Evolutionary conservation across 2,113 vertebrate species (phyloP).

Genomic region (Vulpes vulpes): DNA sequence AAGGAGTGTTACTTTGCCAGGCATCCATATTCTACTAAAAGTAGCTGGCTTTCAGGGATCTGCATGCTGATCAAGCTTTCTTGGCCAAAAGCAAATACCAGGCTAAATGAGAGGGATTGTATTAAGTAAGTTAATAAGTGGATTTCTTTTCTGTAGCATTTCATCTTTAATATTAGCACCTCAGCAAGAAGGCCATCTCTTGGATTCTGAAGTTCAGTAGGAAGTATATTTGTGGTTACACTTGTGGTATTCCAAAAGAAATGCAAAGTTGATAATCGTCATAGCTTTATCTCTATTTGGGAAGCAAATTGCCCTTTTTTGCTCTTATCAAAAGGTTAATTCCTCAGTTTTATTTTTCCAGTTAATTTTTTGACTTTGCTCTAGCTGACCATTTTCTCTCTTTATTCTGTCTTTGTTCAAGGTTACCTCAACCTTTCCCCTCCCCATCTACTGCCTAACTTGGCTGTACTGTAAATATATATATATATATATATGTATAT

Average conservation of each 20-base stretch:
- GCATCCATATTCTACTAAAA: background rate
- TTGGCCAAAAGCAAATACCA: background rate
- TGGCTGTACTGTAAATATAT: background rate
- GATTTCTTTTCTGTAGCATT: background rate
- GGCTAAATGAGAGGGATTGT: background rate
- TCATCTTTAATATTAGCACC: conserved; percentile 21
- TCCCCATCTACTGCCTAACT: background rate
- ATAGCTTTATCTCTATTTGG: background rate
- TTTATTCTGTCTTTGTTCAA: conserved; percentile 31
- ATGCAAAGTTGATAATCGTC: background rate
- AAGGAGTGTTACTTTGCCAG: background rate
- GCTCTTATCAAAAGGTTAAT: background rate
- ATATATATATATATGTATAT: too few species aligned
- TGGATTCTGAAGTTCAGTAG: background rate
- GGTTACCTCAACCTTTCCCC: background rate
- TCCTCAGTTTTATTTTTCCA: background rate
- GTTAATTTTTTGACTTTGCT: background rate
- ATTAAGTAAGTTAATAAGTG: background rate
- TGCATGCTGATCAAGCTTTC: background rate
- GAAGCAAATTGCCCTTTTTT: background rate
- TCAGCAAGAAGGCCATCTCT: background rate
- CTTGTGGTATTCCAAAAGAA: background rate
- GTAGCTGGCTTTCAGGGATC: background rate
- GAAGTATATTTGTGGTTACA: background rate
- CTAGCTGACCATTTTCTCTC: background rate